Evolutionary conservation across 2,888 invertebrate genomes (phyloP).

Genomic region (Eilema caniola): DNA sequence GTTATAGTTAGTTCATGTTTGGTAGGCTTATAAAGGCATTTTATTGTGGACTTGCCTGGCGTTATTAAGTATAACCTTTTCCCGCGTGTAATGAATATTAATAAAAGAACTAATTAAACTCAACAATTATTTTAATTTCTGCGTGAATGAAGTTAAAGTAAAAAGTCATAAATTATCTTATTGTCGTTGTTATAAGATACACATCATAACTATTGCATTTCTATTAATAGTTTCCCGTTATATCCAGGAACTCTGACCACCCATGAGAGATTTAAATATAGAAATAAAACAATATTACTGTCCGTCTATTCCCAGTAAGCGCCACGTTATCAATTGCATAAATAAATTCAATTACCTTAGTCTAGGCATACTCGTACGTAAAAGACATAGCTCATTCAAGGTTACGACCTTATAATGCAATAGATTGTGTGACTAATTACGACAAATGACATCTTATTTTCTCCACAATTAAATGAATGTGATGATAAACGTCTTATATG

Average conservation of each 20-base stretch:
- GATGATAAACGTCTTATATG: slow-evolving; percentile 42
- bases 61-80: no score
- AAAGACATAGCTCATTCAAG: slow-evolving; percentile 59
- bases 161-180: no score
- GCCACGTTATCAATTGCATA: slow-evolving; percentile 37
- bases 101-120: no score
- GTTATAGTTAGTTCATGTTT: no score
- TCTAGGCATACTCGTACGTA: slow-evolving; percentile 37
- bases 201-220: not conserved
- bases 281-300: slow-evolving; percentile 17
- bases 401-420: slow-evolving; percentile 59
- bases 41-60: no score
- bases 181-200: not conserved
- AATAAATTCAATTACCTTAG: slow-evolving; percentile 49
- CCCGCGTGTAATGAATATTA: no score
- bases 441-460: slow-evolving; percentile 65
- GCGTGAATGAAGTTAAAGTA: no score
- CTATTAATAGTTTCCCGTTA: not conserved
- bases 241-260: slow-evolving; percentile 37
- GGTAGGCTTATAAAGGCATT: no score
- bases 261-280: slow-evolving; percentile 41
- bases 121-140: no score
- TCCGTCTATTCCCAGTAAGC: slow-evolving; percentile 37
- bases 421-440: slow-evolving; percentile 70
- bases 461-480: slow-evolving; percentile 25